phyloP scores from a whole-genome alignment of 2,113 vertebrate genomes.

The Upupa epops region DNA sequence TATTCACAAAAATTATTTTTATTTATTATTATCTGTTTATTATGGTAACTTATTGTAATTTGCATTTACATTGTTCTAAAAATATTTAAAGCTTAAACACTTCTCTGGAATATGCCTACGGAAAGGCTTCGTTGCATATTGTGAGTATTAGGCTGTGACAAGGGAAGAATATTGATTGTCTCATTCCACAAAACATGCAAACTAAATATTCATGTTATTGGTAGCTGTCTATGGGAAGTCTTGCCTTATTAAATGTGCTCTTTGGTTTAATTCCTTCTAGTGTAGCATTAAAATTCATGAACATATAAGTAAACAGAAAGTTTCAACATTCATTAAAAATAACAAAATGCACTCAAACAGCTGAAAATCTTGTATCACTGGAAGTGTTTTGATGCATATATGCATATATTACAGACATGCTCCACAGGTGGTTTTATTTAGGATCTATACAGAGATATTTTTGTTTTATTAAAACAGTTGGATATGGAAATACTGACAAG shows the following conservation, averaged over 20 bases:
- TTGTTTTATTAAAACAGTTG: neutral
- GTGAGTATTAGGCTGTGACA: neutral
- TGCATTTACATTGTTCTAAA: neutral
- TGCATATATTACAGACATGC: neutral
- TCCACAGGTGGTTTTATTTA: neutral
- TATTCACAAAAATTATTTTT: neutral
- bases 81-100: neutral
- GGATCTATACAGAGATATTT: neutral
- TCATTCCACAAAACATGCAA: neutral
- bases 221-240: neutral
- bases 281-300: constrained; percentile 42
- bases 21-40: neutral
- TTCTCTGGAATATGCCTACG: neutral
- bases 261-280: constrained; percentile 28
- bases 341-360: constrained; percentile 1
- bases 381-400: neutral
- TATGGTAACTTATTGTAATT: neutral
- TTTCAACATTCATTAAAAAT: constrained; percentile 26
- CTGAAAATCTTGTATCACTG: neutral
- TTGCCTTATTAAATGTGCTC: neutral
- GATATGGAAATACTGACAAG: neutral
- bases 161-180: neutral
- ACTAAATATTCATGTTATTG: neutral
- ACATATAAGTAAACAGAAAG: neutral
- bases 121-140: neutral